These are phyloP conservation scores for Phalacrocorax aristotelis DNA, from an alignment of 2,113 vertebrate genomes.

Conservation along the genomic window DNA sequence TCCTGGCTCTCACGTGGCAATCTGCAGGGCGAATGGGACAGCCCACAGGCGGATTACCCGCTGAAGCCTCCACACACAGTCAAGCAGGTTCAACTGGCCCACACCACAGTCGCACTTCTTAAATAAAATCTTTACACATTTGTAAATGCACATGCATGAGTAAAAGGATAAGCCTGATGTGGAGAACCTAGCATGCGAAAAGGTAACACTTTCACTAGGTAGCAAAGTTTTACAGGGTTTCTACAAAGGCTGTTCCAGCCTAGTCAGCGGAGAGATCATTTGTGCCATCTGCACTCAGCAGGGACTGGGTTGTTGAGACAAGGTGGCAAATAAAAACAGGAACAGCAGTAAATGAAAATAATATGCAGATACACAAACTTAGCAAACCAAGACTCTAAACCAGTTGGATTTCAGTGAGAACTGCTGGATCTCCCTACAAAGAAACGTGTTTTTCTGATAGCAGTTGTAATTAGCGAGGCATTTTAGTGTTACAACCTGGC, in stretches of 20 bases:
- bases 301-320: background rate
- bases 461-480: background rate
- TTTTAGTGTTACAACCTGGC: background rate
- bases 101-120: background rate
- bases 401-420: conserved; percentile 36
- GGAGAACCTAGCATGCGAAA: background rate
- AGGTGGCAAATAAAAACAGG: conserved; percentile 23
- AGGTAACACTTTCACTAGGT: background rate
- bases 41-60: background rate
- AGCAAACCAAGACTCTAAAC: conserved; percentile 17
- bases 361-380: conserved; percentile 10
- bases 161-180: background rate
- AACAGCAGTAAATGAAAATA: conserved; percentile 54
- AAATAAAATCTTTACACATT: background rate
- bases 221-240: background rate
- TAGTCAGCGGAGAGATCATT: background rate
- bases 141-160: background rate
- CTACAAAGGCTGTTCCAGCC: background rate
- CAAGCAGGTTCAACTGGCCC: background rate
- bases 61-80: background rate
- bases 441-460: background rate
- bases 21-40: background rate
- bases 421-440: background rate
- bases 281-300: conserved; percentile 42
- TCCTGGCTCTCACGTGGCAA: conserved; percentile 28